phyloP scores from a whole-genome alignment of 1,140 invertebrate genomes.

The Rhopalosiphum padi region DNA sequence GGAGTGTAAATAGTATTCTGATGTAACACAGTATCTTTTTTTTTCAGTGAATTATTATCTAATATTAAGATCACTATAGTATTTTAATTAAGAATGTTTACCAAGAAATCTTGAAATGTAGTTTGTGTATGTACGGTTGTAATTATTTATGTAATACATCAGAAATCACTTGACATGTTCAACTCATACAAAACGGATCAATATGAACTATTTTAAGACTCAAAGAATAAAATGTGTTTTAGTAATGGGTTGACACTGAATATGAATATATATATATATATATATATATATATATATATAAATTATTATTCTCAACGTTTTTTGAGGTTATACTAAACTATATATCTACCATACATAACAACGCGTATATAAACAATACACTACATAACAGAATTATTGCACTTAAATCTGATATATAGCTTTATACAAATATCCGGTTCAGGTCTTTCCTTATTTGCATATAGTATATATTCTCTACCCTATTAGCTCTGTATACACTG shows the following conservation, averaged over 20 bases:
- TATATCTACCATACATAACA: not conserved
- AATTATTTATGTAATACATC: not conserved
- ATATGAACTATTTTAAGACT: not conserved
- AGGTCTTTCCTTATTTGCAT: constrained; percentile 25
- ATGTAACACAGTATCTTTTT: not conserved
- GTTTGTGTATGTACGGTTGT: not conserved
- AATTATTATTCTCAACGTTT: not conserved
- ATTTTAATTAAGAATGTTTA: not conserved
- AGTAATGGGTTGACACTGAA: not conserved
- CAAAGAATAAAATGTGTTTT: not conserved
- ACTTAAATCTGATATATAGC: not conserved
- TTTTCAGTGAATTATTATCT: not conserved
- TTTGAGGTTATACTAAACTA: not conserved
- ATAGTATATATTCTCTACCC: constrained; percentile 2
- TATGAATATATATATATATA: not conserved
- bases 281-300: not conserved
- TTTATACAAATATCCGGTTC: constrained; percentile 25
- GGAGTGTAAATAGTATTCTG: not conserved
- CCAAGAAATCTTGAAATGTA: too few relatives aligned
- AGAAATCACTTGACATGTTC: not conserved
- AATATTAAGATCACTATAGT: not conserved
- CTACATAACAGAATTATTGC: not conserved
- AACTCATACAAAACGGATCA: not conserved
- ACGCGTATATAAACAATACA: not conserved
- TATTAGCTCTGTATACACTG: not conserved